Conservation (phyloP, 2,797 vertebrate species). For the Argyrosomus regius region DNA sequence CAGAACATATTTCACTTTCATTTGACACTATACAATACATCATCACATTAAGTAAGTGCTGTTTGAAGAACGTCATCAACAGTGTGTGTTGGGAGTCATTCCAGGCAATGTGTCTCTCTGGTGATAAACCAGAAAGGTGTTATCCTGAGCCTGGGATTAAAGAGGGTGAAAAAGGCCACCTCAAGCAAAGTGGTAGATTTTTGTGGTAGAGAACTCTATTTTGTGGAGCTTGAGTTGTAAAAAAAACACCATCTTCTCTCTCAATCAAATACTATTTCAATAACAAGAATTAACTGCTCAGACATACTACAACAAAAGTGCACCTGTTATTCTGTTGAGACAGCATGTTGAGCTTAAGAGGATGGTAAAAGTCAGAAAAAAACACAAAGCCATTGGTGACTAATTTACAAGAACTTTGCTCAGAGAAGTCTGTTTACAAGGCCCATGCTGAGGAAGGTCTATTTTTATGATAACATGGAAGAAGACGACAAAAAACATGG, state of each 20-base stretch:
- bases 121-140: background rate
- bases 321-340: conserved; percentile 18
- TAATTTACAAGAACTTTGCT: conserved; percentile 26
- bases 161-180: background rate
- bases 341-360: conserved; percentile 8
- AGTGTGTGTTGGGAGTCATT: conserved; percentile 16
- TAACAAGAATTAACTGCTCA: conserved; percentile 17
- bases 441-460: conserved; percentile 8
- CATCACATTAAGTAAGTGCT: conserved; percentile 1
- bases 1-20: conserved; percentile 13
- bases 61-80: background rate
- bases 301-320: background rate
- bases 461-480: conserved; percentile 18
- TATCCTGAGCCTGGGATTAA: conserved; percentile 18
- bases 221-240: no score
- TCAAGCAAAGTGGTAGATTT: background rate
- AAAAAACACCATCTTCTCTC: background rate
- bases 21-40: background rate
- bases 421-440: conserved; percentile 34
- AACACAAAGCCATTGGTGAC: conserved; percentile 28
- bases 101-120: conserved; percentile 16
- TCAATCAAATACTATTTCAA: conserved; percentile 7
- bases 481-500: conserved; percentile 16
- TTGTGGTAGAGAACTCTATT: background rate
- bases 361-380: conserved; percentile 14